These are phyloP conservation scores for Chelon auratus DNA, from an alignment of 2,797 vertebrate species.

Conservation along the genomic window DNA sequence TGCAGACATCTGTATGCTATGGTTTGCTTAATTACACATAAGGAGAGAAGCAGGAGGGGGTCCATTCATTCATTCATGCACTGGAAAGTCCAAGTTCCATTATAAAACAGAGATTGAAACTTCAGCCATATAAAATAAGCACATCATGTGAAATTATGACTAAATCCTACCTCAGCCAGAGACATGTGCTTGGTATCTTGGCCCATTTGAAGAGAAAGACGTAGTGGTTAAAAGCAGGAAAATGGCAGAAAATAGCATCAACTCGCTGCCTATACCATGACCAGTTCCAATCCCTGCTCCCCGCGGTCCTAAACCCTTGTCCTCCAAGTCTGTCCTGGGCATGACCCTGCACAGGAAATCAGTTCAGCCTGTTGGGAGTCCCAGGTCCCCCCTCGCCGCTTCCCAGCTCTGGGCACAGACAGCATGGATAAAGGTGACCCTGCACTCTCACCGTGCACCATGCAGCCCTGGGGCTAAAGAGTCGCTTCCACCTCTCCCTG, in stretches of 20 bases:
- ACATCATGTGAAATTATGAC: conserved; percentile 18
- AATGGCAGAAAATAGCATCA: conserved; percentile 41
- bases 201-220: not conserved
- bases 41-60: not conserved
- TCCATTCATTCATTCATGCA: conserved; percentile 14
- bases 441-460: conserved; percentile 66
- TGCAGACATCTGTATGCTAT: conserved; percentile 31
- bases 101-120: conserved; percentile 23
- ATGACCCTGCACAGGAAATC: conserved; percentile 88
- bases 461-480: conserved; percentile 56
- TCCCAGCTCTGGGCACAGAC: conserved; percentile 73
- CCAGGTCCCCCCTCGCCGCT: conserved; percentile 63
- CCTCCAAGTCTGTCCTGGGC: conserved; percentile 82
- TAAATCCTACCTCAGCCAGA: conserved; percentile 10
- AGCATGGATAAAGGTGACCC: conserved; percentile 78
- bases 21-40: conserved; percentile 32
- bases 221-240: conserved; percentile 6
- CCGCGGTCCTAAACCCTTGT: conserved; percentile 77
- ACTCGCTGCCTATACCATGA: conserved; percentile 39
- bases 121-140: conserved; percentile 7
- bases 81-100: conserved; percentile 12
- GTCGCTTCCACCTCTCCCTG: conserved; percentile 65
- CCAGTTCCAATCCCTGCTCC: conserved; percentile 51
- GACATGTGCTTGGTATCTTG: conserved; percentile 22
- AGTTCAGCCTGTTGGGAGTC: conserved; percentile 84